A percentile compares a stretch with the other conserved stretches of the same genome.
Conservation (phyloP, 2,888 invertebrate species). For the Onthophagus sagittarius region DNA sequence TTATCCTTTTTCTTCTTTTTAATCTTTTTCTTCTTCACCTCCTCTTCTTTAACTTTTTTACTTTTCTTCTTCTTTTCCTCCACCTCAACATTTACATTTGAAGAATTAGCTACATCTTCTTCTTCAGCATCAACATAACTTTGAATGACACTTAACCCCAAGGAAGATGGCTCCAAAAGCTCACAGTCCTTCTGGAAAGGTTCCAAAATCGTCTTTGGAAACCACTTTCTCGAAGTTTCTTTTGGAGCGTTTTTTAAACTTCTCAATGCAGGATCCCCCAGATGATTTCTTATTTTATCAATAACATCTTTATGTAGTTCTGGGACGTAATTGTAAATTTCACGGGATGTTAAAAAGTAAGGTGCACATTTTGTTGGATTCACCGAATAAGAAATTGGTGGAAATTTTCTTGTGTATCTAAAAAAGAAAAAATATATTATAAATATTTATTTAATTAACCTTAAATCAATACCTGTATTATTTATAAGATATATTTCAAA, state of each 20-base stretch:
- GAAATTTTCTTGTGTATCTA: slow-evolving; percentile 38
- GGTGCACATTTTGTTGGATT: slow-evolving; percentile 33
- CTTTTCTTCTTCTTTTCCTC: slow-evolving; percentile 6
- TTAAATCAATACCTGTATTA: too few relatives aligned
- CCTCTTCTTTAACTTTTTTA: slow-evolving; percentile 13
- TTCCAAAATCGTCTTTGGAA: slow-evolving; percentile 35
- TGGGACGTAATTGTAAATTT: slow-evolving; percentile 35
- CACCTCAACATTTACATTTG: slow-evolving; percentile 8
- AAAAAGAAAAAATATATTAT: slow-evolving; percentile 24
- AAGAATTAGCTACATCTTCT: slow-evolving; percentile 26
- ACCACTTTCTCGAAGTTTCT: slow-evolving; percentile 36
- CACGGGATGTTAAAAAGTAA: slow-evolving; percentile 32
- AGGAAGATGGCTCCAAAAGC: slow-evolving; percentile 41
- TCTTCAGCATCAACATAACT: slow-evolving; percentile 42
- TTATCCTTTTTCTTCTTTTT: slow-evolving; percentile 14
- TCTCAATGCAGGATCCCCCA: slow-evolving; percentile 8
- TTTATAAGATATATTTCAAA: too few relatives aligned
- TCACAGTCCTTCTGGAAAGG: slow-evolving; percentile 36
- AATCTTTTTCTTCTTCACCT: slow-evolving; percentile 16
- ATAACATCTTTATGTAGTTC: slow-evolving; percentile 26
- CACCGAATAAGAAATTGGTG: slow-evolving; percentile 37
- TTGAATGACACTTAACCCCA: slow-evolving; percentile 43
- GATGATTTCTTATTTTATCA: slow-evolving; percentile 20
- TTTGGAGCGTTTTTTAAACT: slow-evolving; percentile 16
- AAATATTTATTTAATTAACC: too few relatives aligned